phyloP scores from a whole-genome alignment of 2,113 vertebrate genomes.

The Macaca mulatta region DNA sequence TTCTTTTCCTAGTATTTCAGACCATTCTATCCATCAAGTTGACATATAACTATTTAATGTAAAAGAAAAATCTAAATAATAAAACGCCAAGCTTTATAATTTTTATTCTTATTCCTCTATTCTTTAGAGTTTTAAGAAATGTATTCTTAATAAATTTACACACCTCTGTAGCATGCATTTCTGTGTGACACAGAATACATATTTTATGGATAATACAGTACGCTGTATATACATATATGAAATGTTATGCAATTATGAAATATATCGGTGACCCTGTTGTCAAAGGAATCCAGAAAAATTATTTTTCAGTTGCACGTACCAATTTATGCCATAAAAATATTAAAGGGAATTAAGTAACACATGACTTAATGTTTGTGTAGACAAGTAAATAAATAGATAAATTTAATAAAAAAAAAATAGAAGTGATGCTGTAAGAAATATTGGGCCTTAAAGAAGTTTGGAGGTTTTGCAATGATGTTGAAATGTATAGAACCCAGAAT shows the following conservation, averaged over 20 bases:
- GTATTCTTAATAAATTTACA: background rate
- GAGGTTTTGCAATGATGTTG: background rate
- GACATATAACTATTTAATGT: background rate
- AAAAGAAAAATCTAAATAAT: background rate
- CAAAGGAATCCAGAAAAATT: background rate
- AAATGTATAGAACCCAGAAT: background rate
- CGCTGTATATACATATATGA: background rate
- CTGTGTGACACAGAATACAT: background rate
- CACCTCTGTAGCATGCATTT: background rate
- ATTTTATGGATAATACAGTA: background rate
- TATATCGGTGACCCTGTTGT: background rate
- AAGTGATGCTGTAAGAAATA: background rate
- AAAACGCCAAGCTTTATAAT: background rate
- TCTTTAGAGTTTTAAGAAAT: background rate
- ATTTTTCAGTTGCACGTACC: background rate
- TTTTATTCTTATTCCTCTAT: background rate
- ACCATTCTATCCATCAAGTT: background rate
- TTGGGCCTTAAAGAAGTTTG: background rate
- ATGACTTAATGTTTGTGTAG: background rate
- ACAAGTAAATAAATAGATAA: background rate
- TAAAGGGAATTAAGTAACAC: constrained; percentile 6
- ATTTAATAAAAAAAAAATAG: background rate
- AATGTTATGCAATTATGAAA: background rate
- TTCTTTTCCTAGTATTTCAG: background rate
- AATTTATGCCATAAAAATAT: background rate